A percentile compares a stretch with the other conserved stretches of the same genome.
phyloP scores from a whole-genome alignment of 2,888 invertebrate genomes.

The Glaucopsyche alexis region DNA sequence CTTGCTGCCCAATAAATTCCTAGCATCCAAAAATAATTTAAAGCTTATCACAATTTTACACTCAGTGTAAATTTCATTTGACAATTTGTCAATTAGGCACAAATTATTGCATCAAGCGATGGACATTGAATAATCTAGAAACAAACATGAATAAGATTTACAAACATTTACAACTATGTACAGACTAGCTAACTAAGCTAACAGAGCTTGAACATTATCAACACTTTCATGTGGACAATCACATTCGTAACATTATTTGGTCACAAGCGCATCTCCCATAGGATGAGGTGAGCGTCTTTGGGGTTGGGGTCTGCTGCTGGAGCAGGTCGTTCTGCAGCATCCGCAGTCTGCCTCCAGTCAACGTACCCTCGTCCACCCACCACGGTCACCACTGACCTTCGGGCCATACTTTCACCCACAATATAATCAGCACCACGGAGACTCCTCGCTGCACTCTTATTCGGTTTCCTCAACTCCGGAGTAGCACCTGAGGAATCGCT shows the following conservation, averaged over 20 bases:
- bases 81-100: constrained; percentile 33
- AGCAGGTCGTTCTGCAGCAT: constrained; percentile 78
- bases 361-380: constrained; percentile 94
- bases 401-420: constrained; percentile 70
- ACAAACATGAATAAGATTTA: constrained; percentile 47
- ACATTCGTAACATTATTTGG: constrained; percentile 37
- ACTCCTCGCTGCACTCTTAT: constrained; percentile 61
- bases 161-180: constrained; percentile 49
- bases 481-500: constrained; percentile 55
- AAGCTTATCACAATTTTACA: constrained; percentile 71
- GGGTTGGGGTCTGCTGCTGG: constrained; percentile 85
- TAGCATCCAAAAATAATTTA: constrained; percentile 73
- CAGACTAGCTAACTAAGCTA: too few relatives aligned
- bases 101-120: constrained; percentile 41
- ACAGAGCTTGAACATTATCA: constrained; percentile 19
- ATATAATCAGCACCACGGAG: constrained; percentile 68
- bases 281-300: constrained; percentile 92
- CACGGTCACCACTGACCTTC: constrained; percentile 89
- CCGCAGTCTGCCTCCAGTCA: constrained; percentile 89
- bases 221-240: constrained; percentile 16
- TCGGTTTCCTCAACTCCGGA: constrained; percentile 46
- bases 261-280: constrained; percentile 87
- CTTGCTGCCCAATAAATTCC: constrained; percentile 47
- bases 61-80: constrained; percentile 52
- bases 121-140: constrained; percentile 34